phyloP scores from a whole-genome alignment of 2,888 invertebrate species.

The Nycteola revayana region DNA sequence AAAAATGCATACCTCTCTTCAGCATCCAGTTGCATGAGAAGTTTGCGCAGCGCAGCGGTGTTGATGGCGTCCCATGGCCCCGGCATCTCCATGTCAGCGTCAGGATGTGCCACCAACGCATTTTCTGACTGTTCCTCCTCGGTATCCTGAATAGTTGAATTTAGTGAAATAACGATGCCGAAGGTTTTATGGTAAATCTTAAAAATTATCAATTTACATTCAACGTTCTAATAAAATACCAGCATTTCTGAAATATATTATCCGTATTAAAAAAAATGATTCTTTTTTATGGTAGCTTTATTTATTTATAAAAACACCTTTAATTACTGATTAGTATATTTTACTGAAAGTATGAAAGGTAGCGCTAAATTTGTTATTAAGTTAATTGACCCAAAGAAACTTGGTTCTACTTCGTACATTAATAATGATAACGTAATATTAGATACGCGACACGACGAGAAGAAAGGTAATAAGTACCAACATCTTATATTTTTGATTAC shows the following conservation, averaged over 20 bases:
- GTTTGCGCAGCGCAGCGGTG: slow-evolving; percentile 66
- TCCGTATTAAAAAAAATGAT: no score
- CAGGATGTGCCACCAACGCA: slow-evolving; percentile 49
- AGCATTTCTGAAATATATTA: no score
- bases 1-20: slow-evolving; percentile 76
- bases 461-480: not conserved
- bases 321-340: no score
- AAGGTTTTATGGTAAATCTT: no score
- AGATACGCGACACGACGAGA: slow-evolving; percentile 1
- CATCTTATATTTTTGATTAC: no score
- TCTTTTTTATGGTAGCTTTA: no score
- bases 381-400: slow-evolving; percentile 21
- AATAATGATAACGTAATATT: slow-evolving; percentile 15
- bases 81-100: slow-evolving; percentile 45
- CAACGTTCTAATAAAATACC: no score
- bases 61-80: slow-evolving; percentile 65
- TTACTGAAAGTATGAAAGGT: slow-evolving; percentile 6
- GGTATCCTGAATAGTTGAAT: slow-evolving; percentile 43
- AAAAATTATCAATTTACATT: no score
- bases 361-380: slow-evolving; percentile 16
- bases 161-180: not conserved
- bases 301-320: no score
- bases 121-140: slow-evolving; percentile 69
- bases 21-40: slow-evolving; percentile 65
- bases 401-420: slow-evolving; percentile 16